These are phyloP conservation scores for Enteromius fasciolatus DNA, from an alignment of 2,797 vertebrate species.

Conservation along the genomic window DNA sequence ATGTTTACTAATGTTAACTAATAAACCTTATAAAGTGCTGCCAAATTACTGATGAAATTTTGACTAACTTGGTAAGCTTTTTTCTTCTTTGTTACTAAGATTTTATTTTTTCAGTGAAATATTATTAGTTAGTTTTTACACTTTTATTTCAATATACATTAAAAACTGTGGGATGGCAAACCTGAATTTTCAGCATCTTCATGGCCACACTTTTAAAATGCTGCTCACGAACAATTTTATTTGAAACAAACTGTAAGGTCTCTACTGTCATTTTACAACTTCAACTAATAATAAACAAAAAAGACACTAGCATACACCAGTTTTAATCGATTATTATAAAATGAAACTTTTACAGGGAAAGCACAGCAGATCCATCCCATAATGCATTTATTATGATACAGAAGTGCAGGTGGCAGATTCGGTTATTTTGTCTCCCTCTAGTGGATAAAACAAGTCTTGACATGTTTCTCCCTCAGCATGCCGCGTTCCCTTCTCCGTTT, in stretches of 20 bases:
- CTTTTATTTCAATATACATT: not conserved
- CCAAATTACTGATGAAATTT: too few relatives aligned
- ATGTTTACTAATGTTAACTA: too few relatives aligned
- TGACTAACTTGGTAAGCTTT: too few relatives aligned
- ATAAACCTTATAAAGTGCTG: too few relatives aligned
- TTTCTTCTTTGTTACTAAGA: too few relatives aligned
- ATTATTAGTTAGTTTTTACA: too few relatives aligned
- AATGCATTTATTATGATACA: not conserved
- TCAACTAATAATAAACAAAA: not conserved
- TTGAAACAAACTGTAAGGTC: not conserved
- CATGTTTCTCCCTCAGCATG: not conserved
- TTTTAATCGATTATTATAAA: not conserved
- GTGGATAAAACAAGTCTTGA: not conserved
- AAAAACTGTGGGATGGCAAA: not conserved
- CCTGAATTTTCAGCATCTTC: not conserved
- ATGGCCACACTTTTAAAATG: not conserved
- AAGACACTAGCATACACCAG: not conserved
- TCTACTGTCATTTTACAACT: not conserved
- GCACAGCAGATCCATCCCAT: not conserved
- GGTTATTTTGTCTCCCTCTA: not conserved
- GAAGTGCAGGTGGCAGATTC: not conserved
- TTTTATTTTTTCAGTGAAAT: not conserved
- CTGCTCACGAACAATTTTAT: not conserved
- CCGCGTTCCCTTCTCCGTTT: not conserved
- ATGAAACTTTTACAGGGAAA: not conserved